A percentile compares a stretch with the other conserved stretches of the same genome.
These are phyloP conservation scores for Pecten maximus DNA, from an alignment of 2,888 invertebrate species.

Conservation along the genomic window DNA sequence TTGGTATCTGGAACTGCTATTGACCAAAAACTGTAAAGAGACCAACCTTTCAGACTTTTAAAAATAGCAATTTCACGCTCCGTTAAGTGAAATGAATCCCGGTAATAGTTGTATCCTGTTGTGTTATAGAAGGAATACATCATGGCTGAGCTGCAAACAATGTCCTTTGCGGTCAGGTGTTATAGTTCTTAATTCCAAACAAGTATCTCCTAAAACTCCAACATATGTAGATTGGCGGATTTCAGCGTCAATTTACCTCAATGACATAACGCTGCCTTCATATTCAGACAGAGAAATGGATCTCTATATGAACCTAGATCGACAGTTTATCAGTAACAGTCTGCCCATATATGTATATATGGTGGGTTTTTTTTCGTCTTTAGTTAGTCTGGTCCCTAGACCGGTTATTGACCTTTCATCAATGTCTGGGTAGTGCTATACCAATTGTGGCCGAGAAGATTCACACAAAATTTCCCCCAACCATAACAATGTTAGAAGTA, in stretches of 20 bases:
- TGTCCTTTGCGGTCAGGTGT: neutral
- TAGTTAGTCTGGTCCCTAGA: conserved; percentile 35
- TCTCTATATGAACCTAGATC: neutral
- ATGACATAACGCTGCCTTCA: neutral
- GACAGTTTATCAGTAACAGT: conserved; percentile 13
- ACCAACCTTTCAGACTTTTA: conserved; percentile 9
- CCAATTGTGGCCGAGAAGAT: conserved; percentile 10
- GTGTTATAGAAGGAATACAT: conserved; percentile 21
- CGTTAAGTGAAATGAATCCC: conserved; percentile 20
- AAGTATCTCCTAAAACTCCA: neutral
- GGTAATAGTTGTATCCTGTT: neutral
- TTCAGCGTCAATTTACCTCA: neutral
- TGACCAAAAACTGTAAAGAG: neutral
- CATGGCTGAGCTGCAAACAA: neutral
- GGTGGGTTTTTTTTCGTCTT: conserved; percentile 23
- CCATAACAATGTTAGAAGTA: conserved; percentile 11
- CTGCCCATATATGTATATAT: conserved; percentile 33
- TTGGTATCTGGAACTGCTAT: neutral
- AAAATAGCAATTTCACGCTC: conserved; percentile 35
- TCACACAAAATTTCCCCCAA: neutral
- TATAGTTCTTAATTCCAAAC: neutral
- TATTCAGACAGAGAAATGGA: neutral
- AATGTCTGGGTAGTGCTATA: conserved; percentile 30
- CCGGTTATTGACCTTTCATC: conserved; percentile 33
- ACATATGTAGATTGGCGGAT: neutral